A percentile compares a stretch with the other conserved stretches of the same genome.
Evolutionary conservation across 2,797 vertebrate genomes (phyloP).

Genomic region (Pteropus rufus): DNA sequence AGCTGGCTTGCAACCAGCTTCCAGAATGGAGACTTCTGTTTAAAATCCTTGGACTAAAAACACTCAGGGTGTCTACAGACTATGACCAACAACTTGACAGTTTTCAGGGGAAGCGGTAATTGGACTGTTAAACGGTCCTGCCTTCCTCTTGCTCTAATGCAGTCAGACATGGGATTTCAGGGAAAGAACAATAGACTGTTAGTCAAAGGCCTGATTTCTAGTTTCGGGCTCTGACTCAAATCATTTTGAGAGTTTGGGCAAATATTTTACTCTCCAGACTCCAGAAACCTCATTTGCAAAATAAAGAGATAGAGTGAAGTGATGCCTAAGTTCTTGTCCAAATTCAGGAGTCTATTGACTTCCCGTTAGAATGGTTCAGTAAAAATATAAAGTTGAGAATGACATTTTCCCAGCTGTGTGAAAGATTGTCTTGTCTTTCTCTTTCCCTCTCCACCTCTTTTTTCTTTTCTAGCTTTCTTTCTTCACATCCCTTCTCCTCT

Average conservation of each 20-base stretch:
- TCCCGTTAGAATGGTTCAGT: background rate
- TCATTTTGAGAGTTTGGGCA: background rate
- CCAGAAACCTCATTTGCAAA: background rate
- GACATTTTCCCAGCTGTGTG: background rate
- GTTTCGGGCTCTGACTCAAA: background rate
- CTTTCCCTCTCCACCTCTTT: background rate
- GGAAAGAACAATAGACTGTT: background rate
- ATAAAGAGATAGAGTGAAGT: background rate
- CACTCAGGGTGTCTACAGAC: background rate
- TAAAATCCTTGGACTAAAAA: background rate
- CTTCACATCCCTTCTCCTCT: background rate
- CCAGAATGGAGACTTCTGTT: background rate
- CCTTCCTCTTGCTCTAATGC: background rate
- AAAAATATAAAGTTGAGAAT: background rate
- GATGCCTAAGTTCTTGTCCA: background rate
- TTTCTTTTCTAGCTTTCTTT: background rate
- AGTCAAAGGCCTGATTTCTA: background rate
- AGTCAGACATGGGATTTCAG: background rate
- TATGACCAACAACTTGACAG: background rate
- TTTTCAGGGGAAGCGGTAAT: background rate
- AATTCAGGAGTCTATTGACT: background rate
- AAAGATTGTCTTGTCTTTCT: background rate
- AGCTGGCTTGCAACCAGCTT: background rate
- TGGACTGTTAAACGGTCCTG: background rate
- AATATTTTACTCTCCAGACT: background rate